Evolutionary conservation across 2,888 invertebrate species (phyloP).

Genomic region (Steinernema carpocapsae): DNA sequence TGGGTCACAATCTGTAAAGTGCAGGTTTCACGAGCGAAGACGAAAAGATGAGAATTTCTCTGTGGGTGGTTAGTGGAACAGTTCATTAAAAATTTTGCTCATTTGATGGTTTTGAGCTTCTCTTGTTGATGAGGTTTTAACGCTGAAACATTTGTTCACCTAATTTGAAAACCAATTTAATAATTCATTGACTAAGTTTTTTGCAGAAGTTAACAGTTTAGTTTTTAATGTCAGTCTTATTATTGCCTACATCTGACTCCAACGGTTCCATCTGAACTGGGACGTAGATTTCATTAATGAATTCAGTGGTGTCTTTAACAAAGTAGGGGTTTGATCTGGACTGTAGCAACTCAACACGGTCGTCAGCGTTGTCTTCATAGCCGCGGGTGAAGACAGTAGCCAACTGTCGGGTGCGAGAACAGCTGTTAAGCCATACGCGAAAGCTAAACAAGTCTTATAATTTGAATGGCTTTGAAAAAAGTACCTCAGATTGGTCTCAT

Average conservation of each 20-base stretch:
- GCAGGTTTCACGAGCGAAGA: too few species aligned
- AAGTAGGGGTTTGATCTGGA: constrained; percentile 5
- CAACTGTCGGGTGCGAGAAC: background rate
- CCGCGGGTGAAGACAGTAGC: background rate
- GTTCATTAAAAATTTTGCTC: too few species aligned
- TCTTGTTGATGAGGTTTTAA: too few species aligned
- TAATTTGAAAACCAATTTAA: too few species aligned
- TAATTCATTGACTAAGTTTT: too few species aligned
- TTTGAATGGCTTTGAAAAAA: background rate
- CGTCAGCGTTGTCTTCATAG: background rate
- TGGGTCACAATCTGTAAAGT: too few species aligned
- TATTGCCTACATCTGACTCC: background rate
- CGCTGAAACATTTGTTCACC: too few species aligned
- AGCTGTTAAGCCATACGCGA: constrained; percentile 15
- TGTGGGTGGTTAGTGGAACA: too few species aligned
- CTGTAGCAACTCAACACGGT: background rate
- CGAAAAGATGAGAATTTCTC: too few species aligned
- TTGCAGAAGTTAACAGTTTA: background rate
- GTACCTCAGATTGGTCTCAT: constrained; percentile 23
- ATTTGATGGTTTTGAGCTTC: too few species aligned
- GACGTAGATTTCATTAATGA: background rate
- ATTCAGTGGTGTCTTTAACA: background rate
- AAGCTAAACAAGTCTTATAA: background rate
- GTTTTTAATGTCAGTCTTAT: background rate
- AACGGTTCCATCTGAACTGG: background rate